A percentile compares a stretch with the other conserved stretches of the same genome.
These are phyloP conservation scores for Ochlodes sylvanus DNA, from an alignment of 2,888 invertebrate genomes.

Conservation along the genomic window DNA sequence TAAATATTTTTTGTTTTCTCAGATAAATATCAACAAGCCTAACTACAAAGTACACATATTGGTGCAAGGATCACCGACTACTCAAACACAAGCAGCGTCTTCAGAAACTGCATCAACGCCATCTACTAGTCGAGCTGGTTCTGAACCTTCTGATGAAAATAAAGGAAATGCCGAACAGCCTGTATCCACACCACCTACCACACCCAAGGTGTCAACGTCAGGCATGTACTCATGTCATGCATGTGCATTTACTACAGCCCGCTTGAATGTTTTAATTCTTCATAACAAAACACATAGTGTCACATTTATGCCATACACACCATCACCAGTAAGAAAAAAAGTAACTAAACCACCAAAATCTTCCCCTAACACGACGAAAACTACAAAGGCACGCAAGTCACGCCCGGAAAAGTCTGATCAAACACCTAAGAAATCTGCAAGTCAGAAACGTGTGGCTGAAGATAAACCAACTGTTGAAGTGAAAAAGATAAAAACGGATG, in stretches of 20 bases:
- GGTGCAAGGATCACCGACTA: slow-evolving; percentile 82
- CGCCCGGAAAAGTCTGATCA: slow-evolving; percentile 67
- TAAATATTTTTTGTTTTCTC: slow-evolving; percentile 36
- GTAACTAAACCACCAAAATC: slow-evolving; percentile 55
- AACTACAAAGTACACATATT: slow-evolving; percentile 88
- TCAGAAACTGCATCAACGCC: slow-evolving; percentile 55
- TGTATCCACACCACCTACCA: slow-evolving; percentile 47
- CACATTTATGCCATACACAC: slow-evolving; percentile 76
- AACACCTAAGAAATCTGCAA: slow-evolving; percentile 65
- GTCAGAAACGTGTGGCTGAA: slow-evolving; percentile 71
- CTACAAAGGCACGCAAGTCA: slow-evolving; percentile 62
- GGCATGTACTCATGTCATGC: slow-evolving; percentile 86
- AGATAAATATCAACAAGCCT: slow-evolving; percentile 68
- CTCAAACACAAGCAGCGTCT: slow-evolving; percentile 46
- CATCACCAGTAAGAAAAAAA: slow-evolving; percentile 73
- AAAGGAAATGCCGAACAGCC: slow-evolving; percentile 44
- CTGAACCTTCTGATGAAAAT: slow-evolving; percentile 50
- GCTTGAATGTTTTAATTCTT: slow-evolving; percentile 89
- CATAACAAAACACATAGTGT: slow-evolving; percentile 89
- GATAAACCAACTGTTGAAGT: slow-evolving; percentile 57
- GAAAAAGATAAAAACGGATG: slow-evolving; percentile 84
- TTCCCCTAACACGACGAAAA: slow-evolving; percentile 57
- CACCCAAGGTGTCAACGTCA: slow-evolving; percentile 59
- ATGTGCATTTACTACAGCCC: slow-evolving; percentile 87
- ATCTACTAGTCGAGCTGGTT: slow-evolving; percentile 60